Conservation (phyloP, 2,113 vertebrate genomes). For the Furnarius figulus region DNA sequence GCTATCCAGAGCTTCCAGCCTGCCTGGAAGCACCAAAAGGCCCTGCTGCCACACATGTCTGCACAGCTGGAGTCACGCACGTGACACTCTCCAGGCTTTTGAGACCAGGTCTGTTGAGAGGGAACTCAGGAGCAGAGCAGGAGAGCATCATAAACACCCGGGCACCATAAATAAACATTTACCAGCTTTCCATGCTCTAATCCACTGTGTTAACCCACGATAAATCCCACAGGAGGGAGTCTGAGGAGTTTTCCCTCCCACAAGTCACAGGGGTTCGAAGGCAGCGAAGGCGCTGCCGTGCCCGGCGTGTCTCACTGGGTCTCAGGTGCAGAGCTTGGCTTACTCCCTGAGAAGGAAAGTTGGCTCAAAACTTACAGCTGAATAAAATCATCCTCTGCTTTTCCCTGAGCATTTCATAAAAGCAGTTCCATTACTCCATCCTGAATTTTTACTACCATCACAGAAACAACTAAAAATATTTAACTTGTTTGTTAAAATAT, state of each 20-base stretch:
- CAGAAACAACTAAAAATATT: slow-evolving; percentile 63
- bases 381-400: neutral
- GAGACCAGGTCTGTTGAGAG: neutral
- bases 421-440: neutral
- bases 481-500: slow-evolving; percentile 66
- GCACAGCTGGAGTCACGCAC: neutral
- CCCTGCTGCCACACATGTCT: neutral
- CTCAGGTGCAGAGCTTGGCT: neutral
- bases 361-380: neutral
- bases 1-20: neutral
- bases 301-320: fast-evolving
- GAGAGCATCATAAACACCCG: slow-evolving; percentile 30
- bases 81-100: neutral
- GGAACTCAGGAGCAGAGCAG: neutral
- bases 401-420: neutral
- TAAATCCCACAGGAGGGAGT: neutral
- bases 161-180: slow-evolving; percentile 31
- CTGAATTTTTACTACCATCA: slow-evolving; percentile 23
- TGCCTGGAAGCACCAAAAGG: neutral
- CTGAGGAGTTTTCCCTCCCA: neutral
- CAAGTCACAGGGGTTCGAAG: fast-evolving
- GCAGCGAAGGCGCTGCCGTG: fast-evolving
- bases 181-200: slow-evolving; percentile 49
- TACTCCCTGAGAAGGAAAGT: neutral
- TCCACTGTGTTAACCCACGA: neutral